phyloP scores from a whole-genome alignment of 2,888 invertebrate species.

The Ennomos fuscantarius region DNA sequence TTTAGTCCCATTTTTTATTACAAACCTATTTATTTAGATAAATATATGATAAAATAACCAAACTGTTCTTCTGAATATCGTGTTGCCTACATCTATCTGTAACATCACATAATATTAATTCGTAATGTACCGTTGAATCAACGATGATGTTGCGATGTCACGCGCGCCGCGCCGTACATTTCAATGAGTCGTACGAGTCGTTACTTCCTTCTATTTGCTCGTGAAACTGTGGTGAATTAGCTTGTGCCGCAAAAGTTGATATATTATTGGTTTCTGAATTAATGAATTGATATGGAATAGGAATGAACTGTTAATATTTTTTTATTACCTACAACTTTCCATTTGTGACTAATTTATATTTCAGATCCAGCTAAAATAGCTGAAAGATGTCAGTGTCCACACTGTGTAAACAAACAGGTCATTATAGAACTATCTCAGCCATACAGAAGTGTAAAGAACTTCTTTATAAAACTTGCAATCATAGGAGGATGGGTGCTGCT shows the following conservation, averaged over 20 bases:
- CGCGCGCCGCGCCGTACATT: constrained; percentile 25
- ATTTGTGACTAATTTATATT: neutral
- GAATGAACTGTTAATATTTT: no score
- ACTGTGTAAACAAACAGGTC: constrained; percentile 93
- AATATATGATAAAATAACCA: no score
- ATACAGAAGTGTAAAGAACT: constrained; percentile 93
- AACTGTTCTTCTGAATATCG: neutral
- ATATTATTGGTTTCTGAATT: no score
- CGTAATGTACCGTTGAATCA: constrained; percentile 30
- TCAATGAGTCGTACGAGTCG: constrained; percentile 14
- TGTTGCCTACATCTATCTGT: neutral
- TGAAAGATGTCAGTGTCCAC: constrained; percentile 95
- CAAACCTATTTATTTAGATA: neutral
- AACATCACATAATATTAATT: no score
- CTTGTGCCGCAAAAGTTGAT: no score
- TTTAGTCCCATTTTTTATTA: neutral
- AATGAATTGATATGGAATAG: no score
- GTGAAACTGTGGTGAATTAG: neutral
- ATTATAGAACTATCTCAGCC: constrained; percentile 94
- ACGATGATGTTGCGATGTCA: constrained; percentile 20
- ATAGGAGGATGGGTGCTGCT: constrained; percentile 93
- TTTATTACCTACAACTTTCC: no score
- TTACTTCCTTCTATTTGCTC: neutral
- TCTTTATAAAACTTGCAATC: constrained; percentile 91
- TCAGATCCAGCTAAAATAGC: constrained; percentile 91